Conservation (phyloP, 92 coral and sea anemone genomes). For the Bergia puertoricense region DNA sequence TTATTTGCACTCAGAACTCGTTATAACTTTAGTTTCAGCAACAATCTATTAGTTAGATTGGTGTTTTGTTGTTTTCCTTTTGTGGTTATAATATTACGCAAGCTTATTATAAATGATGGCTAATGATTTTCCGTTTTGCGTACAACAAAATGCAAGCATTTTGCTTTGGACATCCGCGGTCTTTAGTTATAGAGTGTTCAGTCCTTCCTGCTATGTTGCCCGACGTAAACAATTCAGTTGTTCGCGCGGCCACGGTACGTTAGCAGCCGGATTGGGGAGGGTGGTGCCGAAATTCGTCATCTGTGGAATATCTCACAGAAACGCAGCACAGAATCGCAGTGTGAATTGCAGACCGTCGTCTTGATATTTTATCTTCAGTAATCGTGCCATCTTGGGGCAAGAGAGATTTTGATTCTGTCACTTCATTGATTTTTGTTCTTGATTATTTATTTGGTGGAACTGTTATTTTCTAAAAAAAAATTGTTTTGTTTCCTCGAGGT, state of each 20-base stretch:
- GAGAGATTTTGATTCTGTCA: not conserved
- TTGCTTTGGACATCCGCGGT: constrained; percentile 3
- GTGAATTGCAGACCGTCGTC: not conserved
- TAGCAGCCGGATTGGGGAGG: not conserved
- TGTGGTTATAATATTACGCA: constrained; percentile 6
- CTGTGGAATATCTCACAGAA: not conserved
- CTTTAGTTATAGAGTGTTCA: not conserved
- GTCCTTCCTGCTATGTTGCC: not conserved
- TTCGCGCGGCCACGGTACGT: no score
- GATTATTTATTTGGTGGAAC: not conserved
- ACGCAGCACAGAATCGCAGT: not conserved
- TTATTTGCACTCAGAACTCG: not conserved
- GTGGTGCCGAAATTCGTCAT: not conserved
- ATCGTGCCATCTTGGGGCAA: not conserved
- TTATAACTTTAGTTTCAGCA: not conserved
- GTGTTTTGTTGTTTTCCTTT: constrained; percentile 10
- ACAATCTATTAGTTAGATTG: not conserved
- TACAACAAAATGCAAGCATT: constrained; percentile 8
- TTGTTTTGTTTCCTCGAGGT: not conserved
- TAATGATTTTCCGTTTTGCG: constrained; percentile 2
- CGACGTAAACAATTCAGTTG: not conserved
- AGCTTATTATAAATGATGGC: constrained; percentile 7
- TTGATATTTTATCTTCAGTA: not conserved
- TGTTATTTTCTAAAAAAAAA: not conserved
- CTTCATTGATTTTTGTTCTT: not conserved